Base-by-base conservation (phyloP, 2,797 vertebrate genomes). In the Anguilla marmorata region DNA sequence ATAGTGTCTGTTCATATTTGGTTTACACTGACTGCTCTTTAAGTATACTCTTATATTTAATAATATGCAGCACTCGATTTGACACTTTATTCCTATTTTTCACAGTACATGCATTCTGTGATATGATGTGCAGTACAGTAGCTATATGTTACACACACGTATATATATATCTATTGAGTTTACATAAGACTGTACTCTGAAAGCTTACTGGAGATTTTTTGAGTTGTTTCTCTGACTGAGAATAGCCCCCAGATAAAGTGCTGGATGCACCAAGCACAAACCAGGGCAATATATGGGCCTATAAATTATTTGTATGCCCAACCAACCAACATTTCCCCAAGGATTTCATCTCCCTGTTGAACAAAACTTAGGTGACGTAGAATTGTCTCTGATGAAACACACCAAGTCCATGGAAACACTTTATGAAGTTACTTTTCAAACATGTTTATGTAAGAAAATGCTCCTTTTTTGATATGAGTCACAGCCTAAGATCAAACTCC, bases 401-500 rank as follows among this genome's bases (percentile, higher is more conserved):
- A 37, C 3, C 37, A 82, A 48, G 37, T 82, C 79, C 24, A 82
- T 7, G 41, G 41, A 88, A 54, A 30, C 60, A 33, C 82, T 88
- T 88, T 84, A 54, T 88, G 84, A 33, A 87, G 37, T 56, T 27
- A 88, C 87, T 87, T 88, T 85, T 37, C 66, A 88, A 83, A 84
- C 60, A 56, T 56, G 63, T 88, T 88, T 86, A 86, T 84, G 16
- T 84, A 86, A 86, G n/a, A 86, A 76, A 56, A 86, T 33, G 74
- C 27, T 72, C 9, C 9, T 33, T 79, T 66, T 58, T 54, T 27
- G 45, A 84, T 52, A 86, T 30, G 60, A 54, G 30, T 54, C 45
- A n/a, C 69, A 48, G 19, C 41, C 76, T 30, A n/a, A 86, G 85
- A 86, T 86, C 88, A 86, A 37, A 88, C 88, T 88, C 85, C 87